These are phyloP conservation scores for Monomorium pharaonis DNA, from an alignment of 1,140 invertebrate genomes.

Conservation along the genomic window DNA sequence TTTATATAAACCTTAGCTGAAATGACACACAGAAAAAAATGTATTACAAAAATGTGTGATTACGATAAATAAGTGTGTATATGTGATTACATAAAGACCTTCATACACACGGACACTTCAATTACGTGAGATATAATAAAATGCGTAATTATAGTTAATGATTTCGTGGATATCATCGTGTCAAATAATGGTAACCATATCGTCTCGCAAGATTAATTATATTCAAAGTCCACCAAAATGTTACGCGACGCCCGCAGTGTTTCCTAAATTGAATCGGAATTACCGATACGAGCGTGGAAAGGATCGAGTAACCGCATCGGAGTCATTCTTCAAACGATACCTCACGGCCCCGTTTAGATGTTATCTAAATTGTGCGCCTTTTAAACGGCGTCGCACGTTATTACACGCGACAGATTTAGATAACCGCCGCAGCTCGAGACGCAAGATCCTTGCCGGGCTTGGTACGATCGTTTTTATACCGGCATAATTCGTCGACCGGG, in stretches of 20 bases:
- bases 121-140: not conserved
- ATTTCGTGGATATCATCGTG: not conserved
- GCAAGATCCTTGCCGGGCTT: not conserved
- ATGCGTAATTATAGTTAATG: not conserved
- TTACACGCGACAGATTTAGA: constrained; percentile 57
- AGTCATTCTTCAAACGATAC: constrained; percentile 51
- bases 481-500: constrained; percentile 24
- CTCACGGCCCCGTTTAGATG: constrained; percentile 38
- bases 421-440: not conserved
- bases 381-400: constrained; percentile 51
- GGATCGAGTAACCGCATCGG: not conserved
- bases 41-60: not conserved
- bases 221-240: constrained; percentile 28
- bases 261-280: constrained; percentile 40
- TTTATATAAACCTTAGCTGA: not conserved
- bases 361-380: constrained; percentile 46
- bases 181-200: not conserved
- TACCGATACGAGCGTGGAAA: constrained; percentile 15
- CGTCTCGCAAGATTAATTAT: constrained; percentile 37
- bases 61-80: not conserved
- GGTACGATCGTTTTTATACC: constrained; percentile 43
- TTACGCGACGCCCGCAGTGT: not conserved
- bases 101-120: not conserved
- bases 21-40: not conserved
- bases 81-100: not conserved